Conservation (phyloP, 1,140 invertebrate species). For the Brachionus koreanus region DNA sequence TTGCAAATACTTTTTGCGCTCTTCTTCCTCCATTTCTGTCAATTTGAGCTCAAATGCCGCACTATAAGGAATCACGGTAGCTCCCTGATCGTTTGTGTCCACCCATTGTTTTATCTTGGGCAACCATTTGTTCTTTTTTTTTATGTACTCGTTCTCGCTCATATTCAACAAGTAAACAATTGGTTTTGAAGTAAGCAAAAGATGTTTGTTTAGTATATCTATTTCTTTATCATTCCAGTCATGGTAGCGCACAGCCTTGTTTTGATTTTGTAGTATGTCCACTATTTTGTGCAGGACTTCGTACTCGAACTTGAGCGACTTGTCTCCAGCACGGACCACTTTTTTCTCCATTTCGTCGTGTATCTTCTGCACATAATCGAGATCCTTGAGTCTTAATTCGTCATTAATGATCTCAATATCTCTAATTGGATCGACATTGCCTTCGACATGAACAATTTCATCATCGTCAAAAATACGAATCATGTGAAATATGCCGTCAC, state of each 20-base stretch:
- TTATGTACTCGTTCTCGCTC: constrained; percentile 94
- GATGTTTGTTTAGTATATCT: constrained; percentile 89
- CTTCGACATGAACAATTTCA: constrained; percentile 95
- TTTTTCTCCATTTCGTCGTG: constrained; percentile 82
- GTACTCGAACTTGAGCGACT: constrained; percentile 82
- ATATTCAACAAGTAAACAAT: constrained; percentile 95
- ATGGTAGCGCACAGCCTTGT: constrained; percentile 16
- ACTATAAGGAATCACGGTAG: constrained; percentile 88
- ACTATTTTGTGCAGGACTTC: constrained; percentile 36
- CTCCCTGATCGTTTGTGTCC: constrained; percentile 90
- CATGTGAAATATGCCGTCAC: constrained; percentile 94
- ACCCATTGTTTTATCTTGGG: constrained; percentile 98
- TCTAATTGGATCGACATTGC: constrained; percentile 91
- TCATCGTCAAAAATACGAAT: constrained; percentile 82
- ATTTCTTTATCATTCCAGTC: constrained; percentile 65
- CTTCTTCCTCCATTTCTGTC: constrained; percentile 69
- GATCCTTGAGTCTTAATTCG: constrained; percentile 65
- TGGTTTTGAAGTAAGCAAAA: constrained; percentile 97
- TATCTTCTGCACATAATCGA: constrained; percentile 31
- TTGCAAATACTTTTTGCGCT: background rate
- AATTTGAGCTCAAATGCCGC: constrained; percentile 83
- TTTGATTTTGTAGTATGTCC: constrained; percentile 15
- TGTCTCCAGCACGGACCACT: constrained; percentile 83
- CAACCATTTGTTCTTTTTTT: constrained; percentile 98
- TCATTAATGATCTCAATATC: constrained; percentile 95